Base-by-base conservation (phyloP, 2,888 invertebrate genomes). In the Sceliomorpha sp. region DNA sequence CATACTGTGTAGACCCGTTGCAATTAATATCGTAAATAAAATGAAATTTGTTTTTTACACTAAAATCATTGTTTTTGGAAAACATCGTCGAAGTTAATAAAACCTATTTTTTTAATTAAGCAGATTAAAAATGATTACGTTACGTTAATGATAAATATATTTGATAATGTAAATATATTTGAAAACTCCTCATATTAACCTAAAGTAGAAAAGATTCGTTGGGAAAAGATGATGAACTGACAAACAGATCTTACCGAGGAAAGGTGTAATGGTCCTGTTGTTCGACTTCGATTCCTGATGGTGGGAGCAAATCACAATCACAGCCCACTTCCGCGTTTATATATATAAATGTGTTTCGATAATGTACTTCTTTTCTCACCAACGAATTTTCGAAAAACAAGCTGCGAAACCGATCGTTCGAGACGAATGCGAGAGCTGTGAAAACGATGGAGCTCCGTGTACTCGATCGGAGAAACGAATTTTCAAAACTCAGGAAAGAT, bases 401-500 rank as follows among this genome's bases (percentile, higher is more conserved):
- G 56, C 48, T 37, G 27, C 47, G 55, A 63, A 53, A 44, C 44
- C 39, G 24, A 58, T 51, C 55, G 44, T n/a, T 5, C 36, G 24
- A 51, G 51, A 45, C n/a, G n/a, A 45, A 10, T 27, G 37, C 15
- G 34, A n/a, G 12, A 34, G 14, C 20, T 20, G 2, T 20, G 3
- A 17, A n/a, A 10, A 15, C 27, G 2, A 13, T n/a, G 26, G 9
- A 10, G 13, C 26, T 44, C 55, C 37, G 37, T 47, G 12, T 32
- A 36, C 53, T 37, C 37, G 17, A 20, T 20, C 37, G 20, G 1
- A 7, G 51, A 51, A 48, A 31, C 66, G 17, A 24, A 81, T 80
- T 81, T 81, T 82, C 75, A 74, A 70, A 76, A 82, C 74, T 82
- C 76, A 53, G 80, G 80, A 85, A 85, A 83, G 78, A 79, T 83